Base-by-base conservation (phyloP, 2,113 vertebrate genomes). In the Tenebrosternarchus preto region DNA sequence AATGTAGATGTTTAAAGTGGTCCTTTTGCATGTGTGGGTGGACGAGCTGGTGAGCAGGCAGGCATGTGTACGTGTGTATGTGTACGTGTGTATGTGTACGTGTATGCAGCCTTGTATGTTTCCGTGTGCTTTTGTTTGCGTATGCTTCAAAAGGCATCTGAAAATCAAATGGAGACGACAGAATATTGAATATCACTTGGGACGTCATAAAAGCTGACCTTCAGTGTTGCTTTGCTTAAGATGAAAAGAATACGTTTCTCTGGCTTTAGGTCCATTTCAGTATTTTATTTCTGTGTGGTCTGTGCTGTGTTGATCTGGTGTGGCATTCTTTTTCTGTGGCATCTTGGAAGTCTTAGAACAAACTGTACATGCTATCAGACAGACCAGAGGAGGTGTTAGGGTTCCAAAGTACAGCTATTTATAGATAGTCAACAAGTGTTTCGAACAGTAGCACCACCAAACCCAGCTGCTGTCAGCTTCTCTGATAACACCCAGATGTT, bases 361-460 rank as follows among this genome's bases (percentile, higher is more conserved):
- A 56, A 57, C 53, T 33, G 46, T 55, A 19, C 11, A 33, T 55
- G 20, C 57, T 73, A 82, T 74, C 81, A 89, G 88, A 88, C 81
- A 80, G 84, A 72, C 67, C 24, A 56, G 56, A 81, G 82, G 60
- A 77, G 78, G 83, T 84, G 56, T 60, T 24, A 9, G 15, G 63
- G 69, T 84, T 87, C 74, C 64, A 5, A 27, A 86, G 82, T 85
- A 82, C 12, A 55, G 78, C 76, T 85, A 85, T 86, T 88, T 84
- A 90, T 83, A 72, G 80, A 73, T 69, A 83, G 11, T 16, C 39
- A 56, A 72, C 71, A 83, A 82, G 71, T 74, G 71, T 66, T 67
- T 73, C 2, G n/a, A 19, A 6, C 68, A 72, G n/a, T 66, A 86
- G 66, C 17, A 7, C 68, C 84, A 83, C 81, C 43, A 81, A 87